Evolutionary conservation across 2,113 vertebrate species (phyloP), one percentile per base, ranked within the genome.

Genomic region (Gambusia holbrooki): DNA sequence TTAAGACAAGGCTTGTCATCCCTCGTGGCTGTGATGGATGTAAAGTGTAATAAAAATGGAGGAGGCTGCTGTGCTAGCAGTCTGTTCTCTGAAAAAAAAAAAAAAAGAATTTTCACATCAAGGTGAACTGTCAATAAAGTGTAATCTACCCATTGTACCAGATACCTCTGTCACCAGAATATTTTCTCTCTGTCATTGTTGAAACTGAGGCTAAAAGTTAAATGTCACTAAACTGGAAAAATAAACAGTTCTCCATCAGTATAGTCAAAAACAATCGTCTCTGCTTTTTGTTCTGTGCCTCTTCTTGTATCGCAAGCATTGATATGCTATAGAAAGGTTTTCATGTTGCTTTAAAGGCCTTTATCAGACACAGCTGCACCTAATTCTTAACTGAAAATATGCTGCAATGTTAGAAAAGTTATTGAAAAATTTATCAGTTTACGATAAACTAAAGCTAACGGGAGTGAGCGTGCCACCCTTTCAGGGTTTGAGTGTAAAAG

Each of bases 221-320:
- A 74, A 61, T 88, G 81, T 87, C 85, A 88, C 83, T 85, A 69
- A 90, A 86, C 32, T 75, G 77, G 76, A 83, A 48, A 79, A 93
- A 93, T 93, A 93, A 92, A 93, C 71, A 69, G 68, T 79, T 89
- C 79, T 86, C 71, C 74, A 84, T 82, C 67, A 66, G 83, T 66
- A 71, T 10, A 12, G 14, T 3, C 22, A 37, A 42, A 37, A 42
- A 28, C 9, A 8, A 58, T 32, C 30, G 25, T 0, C n/a, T 4
- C 35, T 22, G 45, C 35, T 71, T 2, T 69, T 32, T 70, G 4
- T 3, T 71, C 32, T 67, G 4, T 3, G 19, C 69, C 5, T 42
- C 25, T 61, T 17, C 33, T 15, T 62, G 25, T n/a, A n/a, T n/a
- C 25, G 11, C 2, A n/a, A 58, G 48, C 19, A 22, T 22, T 4